Conservation (phyloP, 1,140 invertebrate genomes). For the Hetaerina americana region DNA sequence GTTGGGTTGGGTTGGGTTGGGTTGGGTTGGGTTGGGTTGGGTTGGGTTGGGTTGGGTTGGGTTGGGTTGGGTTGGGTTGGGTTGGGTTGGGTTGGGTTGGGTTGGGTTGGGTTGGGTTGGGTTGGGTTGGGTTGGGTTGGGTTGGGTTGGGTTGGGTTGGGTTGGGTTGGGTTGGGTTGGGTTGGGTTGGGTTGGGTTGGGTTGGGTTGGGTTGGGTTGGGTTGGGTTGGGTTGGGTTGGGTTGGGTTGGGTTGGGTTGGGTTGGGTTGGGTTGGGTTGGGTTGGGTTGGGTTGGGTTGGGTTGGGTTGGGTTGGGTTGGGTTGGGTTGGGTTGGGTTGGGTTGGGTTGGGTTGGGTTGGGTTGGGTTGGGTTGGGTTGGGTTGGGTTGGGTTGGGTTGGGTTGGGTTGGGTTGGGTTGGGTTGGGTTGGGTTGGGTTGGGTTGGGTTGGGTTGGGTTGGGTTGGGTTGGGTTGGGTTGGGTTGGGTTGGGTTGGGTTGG, state of each 20-base stretch:
- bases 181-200: slow-evolving; percentile 15
- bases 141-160: slow-evolving; percentile 15
- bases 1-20: slow-evolving; percentile 15
- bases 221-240: slow-evolving; percentile 15
- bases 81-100: slow-evolving; percentile 15
- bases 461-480: slow-evolving; percentile 15
- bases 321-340: slow-evolving; percentile 15
- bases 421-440: slow-evolving; percentile 15
- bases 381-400: slow-evolving; percentile 15
- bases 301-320: slow-evolving; percentile 15
- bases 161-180: slow-evolving; percentile 15
- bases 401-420: slow-evolving; percentile 15
- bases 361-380: slow-evolving; percentile 15
- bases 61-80: slow-evolving; percentile 15
- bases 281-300: slow-evolving; percentile 15
- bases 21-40: slow-evolving; percentile 15
- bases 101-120: slow-evolving; percentile 15
- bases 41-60: slow-evolving; percentile 15
- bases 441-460: slow-evolving; percentile 15
- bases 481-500: no score
- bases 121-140: slow-evolving; percentile 15
- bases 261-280: slow-evolving; percentile 15
- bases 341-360: slow-evolving; percentile 15
- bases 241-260: slow-evolving; percentile 15
- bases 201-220: slow-evolving; percentile 15